Evolutionary conservation across 2,888 invertebrate genomes (phyloP).

Genomic region (Oscheius sp.): DNA sequence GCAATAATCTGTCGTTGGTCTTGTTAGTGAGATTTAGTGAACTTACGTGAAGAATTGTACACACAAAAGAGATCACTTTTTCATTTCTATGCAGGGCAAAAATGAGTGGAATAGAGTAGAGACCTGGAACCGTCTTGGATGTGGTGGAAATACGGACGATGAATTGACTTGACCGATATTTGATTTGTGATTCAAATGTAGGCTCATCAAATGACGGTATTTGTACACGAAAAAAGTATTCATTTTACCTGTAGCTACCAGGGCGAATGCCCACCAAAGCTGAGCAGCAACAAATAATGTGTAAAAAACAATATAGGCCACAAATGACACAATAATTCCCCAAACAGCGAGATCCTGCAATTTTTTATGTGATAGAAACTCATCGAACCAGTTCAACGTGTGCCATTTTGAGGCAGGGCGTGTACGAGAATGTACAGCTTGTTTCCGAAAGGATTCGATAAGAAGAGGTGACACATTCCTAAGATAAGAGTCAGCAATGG

Average conservation of each 20-base stretch:
- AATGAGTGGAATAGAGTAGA: conserved; percentile 17
- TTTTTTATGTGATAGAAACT: background rate
- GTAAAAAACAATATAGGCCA: conserved; percentile 31
- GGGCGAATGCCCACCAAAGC: conserved; percentile 36
- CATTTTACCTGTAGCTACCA: conserved; percentile 31
- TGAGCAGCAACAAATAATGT: conserved; percentile 30
- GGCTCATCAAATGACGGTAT: background rate
- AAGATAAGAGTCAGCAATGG: conserved; percentile 17
- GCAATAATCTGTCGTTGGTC: conserved; percentile 10
- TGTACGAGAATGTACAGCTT: conserved; percentile 10
- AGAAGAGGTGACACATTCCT: conserved; percentile 25
- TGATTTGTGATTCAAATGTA: background rate
- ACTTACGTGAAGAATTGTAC: conserved; percentile 20
- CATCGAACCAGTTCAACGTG: conserved; percentile 21
- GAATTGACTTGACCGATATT: background rate
- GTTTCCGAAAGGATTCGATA: conserved; percentile 29
- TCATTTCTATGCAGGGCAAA: conserved; percentile 15
- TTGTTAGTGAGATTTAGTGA: background rate
- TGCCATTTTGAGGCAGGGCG: background rate
- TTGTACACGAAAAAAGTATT: background rate
- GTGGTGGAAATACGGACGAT: no score
- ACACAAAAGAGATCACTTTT: conserved; percentile 22
- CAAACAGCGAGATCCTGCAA: conserved; percentile 11
- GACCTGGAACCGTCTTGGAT: conserved; percentile 16
- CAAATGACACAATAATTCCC: conserved; percentile 13